Evolutionary conservation across 2,113 vertebrate genomes (phyloP).

Genomic region (Melanerpes aurifrons): DNA sequence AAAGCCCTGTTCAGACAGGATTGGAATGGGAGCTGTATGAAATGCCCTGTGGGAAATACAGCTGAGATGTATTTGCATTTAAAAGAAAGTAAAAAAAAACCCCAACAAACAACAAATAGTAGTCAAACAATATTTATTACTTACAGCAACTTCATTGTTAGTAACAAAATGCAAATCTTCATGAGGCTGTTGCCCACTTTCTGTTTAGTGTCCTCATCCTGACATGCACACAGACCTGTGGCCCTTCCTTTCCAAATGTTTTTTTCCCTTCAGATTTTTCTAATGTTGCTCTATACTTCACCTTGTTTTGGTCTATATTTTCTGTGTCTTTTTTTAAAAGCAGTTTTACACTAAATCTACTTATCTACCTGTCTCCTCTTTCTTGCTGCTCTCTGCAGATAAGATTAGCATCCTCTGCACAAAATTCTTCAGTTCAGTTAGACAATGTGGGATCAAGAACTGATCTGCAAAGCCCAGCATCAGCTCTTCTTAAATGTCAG

Average conservation of each 20-base stretch:
- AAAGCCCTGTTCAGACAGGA: neutral
- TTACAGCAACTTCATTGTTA: neutral
- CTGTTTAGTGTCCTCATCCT: neutral
- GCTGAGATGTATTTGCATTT: neutral
- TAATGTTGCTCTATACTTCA: neutral
- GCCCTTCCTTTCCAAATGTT: neutral
- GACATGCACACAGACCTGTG: neutral
- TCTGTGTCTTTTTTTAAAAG: neutral
- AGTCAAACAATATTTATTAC: neutral
- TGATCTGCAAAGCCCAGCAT: neutral
- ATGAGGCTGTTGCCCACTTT: neutral
- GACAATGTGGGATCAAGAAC: neutral
- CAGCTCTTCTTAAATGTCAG: neutral
- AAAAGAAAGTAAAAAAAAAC: neutral
- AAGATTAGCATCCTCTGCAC: neutral
- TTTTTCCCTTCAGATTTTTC: neutral
- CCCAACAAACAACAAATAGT: neutral
- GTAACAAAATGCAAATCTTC: neutral
- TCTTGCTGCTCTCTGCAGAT: neutral
- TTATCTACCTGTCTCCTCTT: neutral
- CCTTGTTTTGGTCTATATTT: neutral
- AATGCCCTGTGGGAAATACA: neutral
- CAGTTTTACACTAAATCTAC: neutral
- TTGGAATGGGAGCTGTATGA: neutral
- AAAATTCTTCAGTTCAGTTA: neutral